Evolutionary conservation across 2,888 invertebrate species (phyloP), one percentile per base, ranked within the genome.

Genomic region (Thereva unica): DNA sequence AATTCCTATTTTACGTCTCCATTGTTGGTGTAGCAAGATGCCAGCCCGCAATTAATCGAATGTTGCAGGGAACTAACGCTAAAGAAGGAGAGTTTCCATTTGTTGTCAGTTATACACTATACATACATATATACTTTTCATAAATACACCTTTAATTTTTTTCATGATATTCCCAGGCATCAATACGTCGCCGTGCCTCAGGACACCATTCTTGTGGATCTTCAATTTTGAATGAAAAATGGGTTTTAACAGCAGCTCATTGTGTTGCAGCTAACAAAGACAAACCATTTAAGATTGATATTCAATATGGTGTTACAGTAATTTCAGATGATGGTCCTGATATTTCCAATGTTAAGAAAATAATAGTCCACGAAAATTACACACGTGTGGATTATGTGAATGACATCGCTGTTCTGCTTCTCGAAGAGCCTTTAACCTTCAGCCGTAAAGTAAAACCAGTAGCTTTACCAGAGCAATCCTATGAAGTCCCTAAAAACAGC

Each of bases 351-450:
- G 71, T 80, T 4, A 71, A 73, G 41, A 71, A 72, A 3, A 72
- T 79, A 12, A 74, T 81, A n/a, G 70, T 72, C 35, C 83, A 82
- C 49, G 75, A 78, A 6, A n/a, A 54, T 0, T 83, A 78, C 71
- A 72, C 71, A 0, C 3, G 0, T 4, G 66, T 69, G 0, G 69
- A 69, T 6, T 76, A 76, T 55, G 78, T 80, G 66, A 81, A 81
- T 66, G 83, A 83, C 44, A 78, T 82, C 10, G 77, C 81, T 4
- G 66, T 84, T 40, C 61, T 84, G 23, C 73, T 80, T 75, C 72
- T 79, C 65, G 66, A 57, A 2, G 69, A 64, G 0, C 71, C 76
- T 0, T 71, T 80, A 5, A 52, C 69, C 9, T 76, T 74, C 69
- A 73, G 38, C 69, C 70, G 64, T 72, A 71, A 3, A 65, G 77